Percentiles rank a stretch among this genome's conserved stretches.
Evolutionary conservation across 1,140 invertebrate species (phyloP).

Genomic region (Asobara japonica): DNA sequence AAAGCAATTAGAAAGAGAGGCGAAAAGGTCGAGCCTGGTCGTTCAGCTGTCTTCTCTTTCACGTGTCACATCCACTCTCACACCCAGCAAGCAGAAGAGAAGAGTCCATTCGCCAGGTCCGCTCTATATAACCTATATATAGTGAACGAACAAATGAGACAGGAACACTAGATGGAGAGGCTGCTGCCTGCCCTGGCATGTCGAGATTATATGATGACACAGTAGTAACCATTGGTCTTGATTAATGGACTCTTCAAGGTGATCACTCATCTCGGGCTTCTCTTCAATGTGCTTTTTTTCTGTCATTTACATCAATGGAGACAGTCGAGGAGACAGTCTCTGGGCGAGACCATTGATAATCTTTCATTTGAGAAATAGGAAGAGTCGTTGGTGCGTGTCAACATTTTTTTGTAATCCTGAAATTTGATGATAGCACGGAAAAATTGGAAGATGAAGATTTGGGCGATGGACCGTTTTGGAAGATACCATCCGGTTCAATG

Average conservation of each 20-base stretch:
- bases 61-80: slow-evolving; percentile 12
- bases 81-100: slow-evolving; percentile 10
- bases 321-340: neutral
- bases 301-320: slow-evolving; percentile 1
- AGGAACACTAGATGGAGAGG: slow-evolving; percentile 20
- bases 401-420: too few species aligned
- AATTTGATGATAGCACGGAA: too few species aligned
- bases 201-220: slow-evolving; percentile 38
- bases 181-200: too few species aligned
- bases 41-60: neutral
- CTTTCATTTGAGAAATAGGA: too few species aligned
- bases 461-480: too few species aligned
- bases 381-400: too few species aligned
- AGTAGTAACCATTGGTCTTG: slow-evolving; percentile 47
- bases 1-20: slow-evolving; percentile 19
- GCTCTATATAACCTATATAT: slow-evolving; percentile 4
- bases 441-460: too few species aligned
- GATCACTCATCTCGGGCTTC: slow-evolving; percentile 28
- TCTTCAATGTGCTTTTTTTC: neutral
- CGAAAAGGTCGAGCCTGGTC: neutral
- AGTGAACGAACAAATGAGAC: slow-evolving; percentile 34
- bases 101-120: slow-evolving; percentile 15
- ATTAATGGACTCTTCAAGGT: slow-evolving; percentile 47
- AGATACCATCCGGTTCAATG: too few species aligned
- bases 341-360: neutral